Evolutionary conservation across 2,113 vertebrate genomes (phyloP), one percentile per base, ranked within the genome.

Genomic region (Ophiodon elongatus): DNA sequence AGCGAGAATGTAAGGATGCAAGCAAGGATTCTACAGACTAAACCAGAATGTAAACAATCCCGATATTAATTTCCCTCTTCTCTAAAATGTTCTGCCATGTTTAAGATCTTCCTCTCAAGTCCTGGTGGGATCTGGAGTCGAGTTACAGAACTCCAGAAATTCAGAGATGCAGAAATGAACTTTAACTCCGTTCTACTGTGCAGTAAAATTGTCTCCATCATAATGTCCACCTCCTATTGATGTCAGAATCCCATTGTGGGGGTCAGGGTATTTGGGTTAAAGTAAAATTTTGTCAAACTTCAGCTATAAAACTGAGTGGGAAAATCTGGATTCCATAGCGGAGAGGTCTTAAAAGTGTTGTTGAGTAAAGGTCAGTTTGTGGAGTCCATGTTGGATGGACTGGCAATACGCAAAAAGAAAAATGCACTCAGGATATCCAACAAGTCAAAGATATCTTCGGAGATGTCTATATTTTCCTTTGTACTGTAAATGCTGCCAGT

Each of bases 211-310:
- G 43, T 43, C 52, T 57, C 9, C 52, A 14, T 60, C 52, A 31
- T 27, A 45, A 35, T 17, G 4, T 66, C 23, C 41, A 9, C 3
- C 9, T 27, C 21, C 14, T 19, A 54, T 9, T 13, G 2, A 66
- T 65, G 23, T 33, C 33, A 65, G 31, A 39, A 27, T 27, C 31
- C 8, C 31, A 64, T 37, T 64, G 45, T 17, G 11, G 43, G 60
- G 6, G n/a, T 41, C 27, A 23, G 15, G 0, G 5, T 52, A 39
- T 56, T 65, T 54, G 33, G 10, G 25, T 73, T 23, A 17, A 54
- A 59, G 25, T 52, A 52, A 60, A 23, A 33, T 73, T 27, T 54
- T 7, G 10, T 68, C 15, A 8, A 50, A 81, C 39, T 81, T 31
- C 60, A 19, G 50, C 52, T 60, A 31, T 14, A 29, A 31, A 45